Evolutionary conservation across 1,140 invertebrate genomes (phyloP), one percentile per base, ranked within the genome.

Genomic region (Babylonia areolata): DNA sequence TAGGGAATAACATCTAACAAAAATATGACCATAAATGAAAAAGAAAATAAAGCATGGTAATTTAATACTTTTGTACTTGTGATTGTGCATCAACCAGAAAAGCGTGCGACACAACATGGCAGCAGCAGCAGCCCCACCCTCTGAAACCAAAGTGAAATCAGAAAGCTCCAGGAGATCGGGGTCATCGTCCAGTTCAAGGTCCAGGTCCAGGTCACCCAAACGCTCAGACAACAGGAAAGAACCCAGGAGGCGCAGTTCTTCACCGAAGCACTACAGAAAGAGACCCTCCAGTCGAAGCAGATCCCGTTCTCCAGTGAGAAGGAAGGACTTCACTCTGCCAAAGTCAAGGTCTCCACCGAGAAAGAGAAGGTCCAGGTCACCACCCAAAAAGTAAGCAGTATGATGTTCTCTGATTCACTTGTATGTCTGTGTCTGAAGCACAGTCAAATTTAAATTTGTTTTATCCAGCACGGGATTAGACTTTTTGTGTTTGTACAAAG

Each of bases 171-270:
- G 42, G 54, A 2, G 73, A 35, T 82, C 58, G 3, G 77, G 42
- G 80, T 40, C 54, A 20, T 33, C n/a, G 11, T 69, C 37, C 15
- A 54, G 23, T 82, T 64, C 46, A 80, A 80, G 64, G 17, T 58
- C 80, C 81, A 88, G 89, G 81, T 88, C 89, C 83, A 80, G 86
- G 75, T 90, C 89, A 85, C 89, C 85, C 77, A 81, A 80, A 40
- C 83, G 33, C 35, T 39, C 54, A 54, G 28, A 31, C 54, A 37
- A 77, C 31, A 81, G 58, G 54, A 46, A 75, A 58, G 73, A 64
- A 23, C 46, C 31, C 31, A 31, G 20, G 20, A 79, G 58, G 42
- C 73, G 42, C 2, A 54, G 73, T n/a, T 79, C 84, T 54, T 39
- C 84, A 33, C 39, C 37, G 5, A 33, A 37, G 40, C n/a, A n/a